phyloP scores from a whole-genome alignment of 2,113 vertebrate genomes.

The Bubalus kerabau region DNA sequence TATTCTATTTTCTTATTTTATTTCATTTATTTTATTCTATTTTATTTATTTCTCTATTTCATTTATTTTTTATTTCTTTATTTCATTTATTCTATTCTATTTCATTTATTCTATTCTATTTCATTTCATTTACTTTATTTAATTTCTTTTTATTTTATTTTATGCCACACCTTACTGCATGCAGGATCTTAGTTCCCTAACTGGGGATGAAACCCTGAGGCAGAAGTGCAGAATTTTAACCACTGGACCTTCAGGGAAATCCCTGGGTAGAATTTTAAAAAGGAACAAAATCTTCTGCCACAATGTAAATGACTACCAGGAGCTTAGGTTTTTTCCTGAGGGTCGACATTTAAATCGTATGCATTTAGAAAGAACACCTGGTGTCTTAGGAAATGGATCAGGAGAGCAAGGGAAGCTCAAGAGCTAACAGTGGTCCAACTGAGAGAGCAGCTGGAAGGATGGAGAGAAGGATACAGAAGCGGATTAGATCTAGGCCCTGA shows the following conservation, averaged over 20 bases:
- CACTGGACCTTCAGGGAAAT: neutral
- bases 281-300: neutral
- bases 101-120: neutral
- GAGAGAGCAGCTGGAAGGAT: neutral
- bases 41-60: neutral
- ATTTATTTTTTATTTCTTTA: neutral
- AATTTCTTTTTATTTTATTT: neutral
- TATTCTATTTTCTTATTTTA: neutral
- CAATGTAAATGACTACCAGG: neutral
- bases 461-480: too few relatives aligned
- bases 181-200: neutral
- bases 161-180: neutral
- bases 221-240: neutral
- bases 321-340: neutral
- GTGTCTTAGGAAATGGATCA: neutral
- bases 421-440: neutral
- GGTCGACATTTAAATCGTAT: neutral
- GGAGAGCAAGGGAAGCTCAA: too few relatives aligned
- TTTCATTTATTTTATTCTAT: neutral
- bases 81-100: neutral
- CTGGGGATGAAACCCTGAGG: neutral
- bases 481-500: neutral
- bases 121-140: neutral
- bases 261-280: neutral
- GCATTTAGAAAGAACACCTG: neutral